A percentile compares a stretch with the other conserved stretches of the same genome.
phyloP scores from a whole-genome alignment of 2,113 vertebrate species.

The Heptranchias perlo region DNA sequence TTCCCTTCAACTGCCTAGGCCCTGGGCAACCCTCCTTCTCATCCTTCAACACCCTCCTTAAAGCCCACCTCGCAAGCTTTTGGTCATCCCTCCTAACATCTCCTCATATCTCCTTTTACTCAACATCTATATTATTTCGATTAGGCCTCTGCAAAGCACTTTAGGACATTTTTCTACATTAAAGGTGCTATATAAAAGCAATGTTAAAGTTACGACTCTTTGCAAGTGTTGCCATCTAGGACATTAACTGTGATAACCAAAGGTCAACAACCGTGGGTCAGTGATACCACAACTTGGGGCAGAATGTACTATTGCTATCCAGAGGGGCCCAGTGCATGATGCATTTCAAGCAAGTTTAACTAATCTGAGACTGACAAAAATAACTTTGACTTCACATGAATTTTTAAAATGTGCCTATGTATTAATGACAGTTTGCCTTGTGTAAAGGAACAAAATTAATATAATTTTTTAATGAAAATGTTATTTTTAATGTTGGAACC shows the following conservation, averaged over 20 bases:
- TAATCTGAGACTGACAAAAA: neutral
- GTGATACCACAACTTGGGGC: neutral
- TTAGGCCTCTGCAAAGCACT: neutral
- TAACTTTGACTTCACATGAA: neutral
- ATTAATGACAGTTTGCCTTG: neutral
- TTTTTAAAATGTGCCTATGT: neutral
- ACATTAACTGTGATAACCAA: neutral
- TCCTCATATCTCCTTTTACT: neutral
- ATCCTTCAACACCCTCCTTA: neutral
- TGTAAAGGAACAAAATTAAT: neutral
- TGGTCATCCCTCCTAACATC: neutral
- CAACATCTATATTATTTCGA: neutral
- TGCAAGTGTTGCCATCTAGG: neutral
- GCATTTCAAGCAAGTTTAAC: neutral
- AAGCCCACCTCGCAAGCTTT: neutral
- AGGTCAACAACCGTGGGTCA: neutral
- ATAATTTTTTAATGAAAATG: neutral
- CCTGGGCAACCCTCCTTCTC: neutral
- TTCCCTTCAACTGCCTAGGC: neutral
- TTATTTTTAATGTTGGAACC: neutral
- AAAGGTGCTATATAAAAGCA: neutral
- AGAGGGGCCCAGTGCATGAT: neutral
- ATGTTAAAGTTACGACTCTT: neutral
- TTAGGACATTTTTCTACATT: neutral
- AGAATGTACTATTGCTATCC: neutral